A percentile compares a stretch with the other conserved stretches of the same genome.
Conservation (phyloP, 1,140 invertebrate genomes). For the Neodiprion pinetum region DNA sequence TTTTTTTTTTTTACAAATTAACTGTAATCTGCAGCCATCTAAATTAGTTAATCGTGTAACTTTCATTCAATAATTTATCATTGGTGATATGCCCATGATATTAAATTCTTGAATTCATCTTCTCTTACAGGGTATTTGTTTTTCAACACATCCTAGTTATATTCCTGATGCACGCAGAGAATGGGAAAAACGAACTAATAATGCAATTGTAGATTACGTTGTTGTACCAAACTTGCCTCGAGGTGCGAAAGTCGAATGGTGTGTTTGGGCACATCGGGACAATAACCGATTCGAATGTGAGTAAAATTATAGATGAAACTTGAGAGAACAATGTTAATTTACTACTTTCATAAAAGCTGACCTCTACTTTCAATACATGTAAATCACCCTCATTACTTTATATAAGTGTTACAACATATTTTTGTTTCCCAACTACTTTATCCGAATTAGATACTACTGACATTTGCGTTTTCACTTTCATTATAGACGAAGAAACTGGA, state of each 20-base stretch:
- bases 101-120: slow-evolving; percentile 18
- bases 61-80: neutral
- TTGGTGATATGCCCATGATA: neutral
- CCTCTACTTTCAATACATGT: too few species aligned
- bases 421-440: too few species aligned
- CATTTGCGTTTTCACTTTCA: too few species aligned
- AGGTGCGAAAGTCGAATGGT: slow-evolving; percentile 88
- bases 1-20: too few species aligned
- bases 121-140: slow-evolving; percentile 76
- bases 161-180: slow-evolving; percentile 77
- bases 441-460: too few species aligned
- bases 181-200: slow-evolving; percentile 85
- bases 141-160: slow-evolving; percentile 74
- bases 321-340: too few species aligned
- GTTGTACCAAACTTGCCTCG: slow-evolving; percentile 82
- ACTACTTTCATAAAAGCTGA: too few species aligned
- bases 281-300: slow-evolving; percentile 88
- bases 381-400: too few species aligned
- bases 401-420: too few species aligned
- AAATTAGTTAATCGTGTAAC: too few species aligned
- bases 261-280: slow-evolving; percentile 86
- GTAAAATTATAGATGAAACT: slow-evolving; percentile 38
- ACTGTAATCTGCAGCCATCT: too few species aligned
- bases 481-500: slow-evolving; percentile 87
- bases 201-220: slow-evolving; percentile 86